Evolutionary conservation across 2,797 vertebrate genomes (phyloP).

Genomic region (Chloroceryle amazona): DNA sequence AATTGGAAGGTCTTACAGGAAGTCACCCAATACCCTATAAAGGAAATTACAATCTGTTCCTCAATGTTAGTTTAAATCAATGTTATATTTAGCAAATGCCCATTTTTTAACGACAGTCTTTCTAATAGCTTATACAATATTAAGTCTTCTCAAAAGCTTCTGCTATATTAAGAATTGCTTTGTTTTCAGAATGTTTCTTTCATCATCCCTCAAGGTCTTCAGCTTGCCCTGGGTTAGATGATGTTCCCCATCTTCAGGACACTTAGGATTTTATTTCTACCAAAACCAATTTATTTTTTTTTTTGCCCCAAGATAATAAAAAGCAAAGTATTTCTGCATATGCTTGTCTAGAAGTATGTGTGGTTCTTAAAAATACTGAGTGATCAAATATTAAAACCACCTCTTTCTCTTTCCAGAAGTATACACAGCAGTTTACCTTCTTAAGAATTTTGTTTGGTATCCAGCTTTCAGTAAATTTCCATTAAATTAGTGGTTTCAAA

Average conservation of each 20-base stretch:
- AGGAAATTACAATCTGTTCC: constrained; percentile 70
- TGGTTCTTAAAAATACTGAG: not conserved
- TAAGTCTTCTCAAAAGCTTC: constrained; percentile 35
- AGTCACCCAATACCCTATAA: constrained; percentile 51
- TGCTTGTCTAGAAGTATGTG: not conserved
- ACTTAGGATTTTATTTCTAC: constrained; percentile 60
- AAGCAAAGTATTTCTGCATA: constrained; percentile 38
- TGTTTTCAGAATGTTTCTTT: constrained; percentile 65
- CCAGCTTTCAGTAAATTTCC: constrained; percentile 63
- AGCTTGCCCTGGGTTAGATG: not conserved
- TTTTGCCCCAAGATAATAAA: constrained; percentile 25
- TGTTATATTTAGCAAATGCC: constrained; percentile 66
- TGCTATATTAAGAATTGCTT: constrained; percentile 65
- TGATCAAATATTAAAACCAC: not conserved
- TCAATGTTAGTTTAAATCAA: constrained; percentile 66
- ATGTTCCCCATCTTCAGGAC: constrained; percentile 6
- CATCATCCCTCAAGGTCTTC: constrained; percentile 46
- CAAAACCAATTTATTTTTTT: constrained; percentile 5
- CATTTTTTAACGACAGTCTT: constrained; percentile 47
- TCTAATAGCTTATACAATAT: constrained; percentile 25
- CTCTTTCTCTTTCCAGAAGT: constrained; percentile 54
- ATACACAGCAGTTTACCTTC: constrained; percentile 54
- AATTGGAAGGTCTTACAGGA: constrained; percentile 74
- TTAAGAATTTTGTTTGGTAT: constrained; percentile 59
- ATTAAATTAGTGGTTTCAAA: constrained; percentile 59